A percentile compares a stretch with the other conserved stretches of the same genome.
Conservation (phyloP, 2,113 vertebrate genomes). For the Microtus ochrogaster region DNA sequence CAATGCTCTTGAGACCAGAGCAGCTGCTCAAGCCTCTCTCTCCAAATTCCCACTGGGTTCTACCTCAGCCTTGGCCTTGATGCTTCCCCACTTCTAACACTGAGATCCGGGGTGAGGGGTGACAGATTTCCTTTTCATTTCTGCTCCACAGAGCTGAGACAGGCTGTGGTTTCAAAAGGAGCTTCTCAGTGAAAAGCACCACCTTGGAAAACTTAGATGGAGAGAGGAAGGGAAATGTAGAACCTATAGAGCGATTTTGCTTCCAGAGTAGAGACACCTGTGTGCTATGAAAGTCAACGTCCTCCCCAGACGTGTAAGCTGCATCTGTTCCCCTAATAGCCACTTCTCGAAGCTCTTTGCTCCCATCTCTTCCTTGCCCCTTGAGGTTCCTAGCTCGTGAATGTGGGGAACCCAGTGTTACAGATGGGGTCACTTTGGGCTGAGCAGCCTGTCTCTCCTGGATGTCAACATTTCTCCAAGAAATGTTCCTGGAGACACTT, state of each 20-base stretch:
- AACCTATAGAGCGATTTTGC: not conserved
- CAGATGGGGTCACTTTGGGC: not conserved
- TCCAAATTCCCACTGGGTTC: not conserved
- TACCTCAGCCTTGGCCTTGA: not conserved
- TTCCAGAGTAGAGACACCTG: not conserved
- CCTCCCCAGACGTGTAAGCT: not conserved
- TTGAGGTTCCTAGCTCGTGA: not conserved
- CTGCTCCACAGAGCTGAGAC: constrained; percentile 34
- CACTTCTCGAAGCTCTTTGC: not conserved
- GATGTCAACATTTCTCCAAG: not conserved
- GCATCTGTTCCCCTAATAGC: not conserved
- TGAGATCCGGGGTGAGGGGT: not conserved
- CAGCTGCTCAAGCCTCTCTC: not conserved
- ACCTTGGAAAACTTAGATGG: constrained; percentile 6
- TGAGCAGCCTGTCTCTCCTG: not conserved
- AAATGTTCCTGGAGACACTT: not conserved
- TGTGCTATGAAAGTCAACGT: not conserved
- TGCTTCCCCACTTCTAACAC: not conserved
- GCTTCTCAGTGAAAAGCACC: constrained; percentile 38
- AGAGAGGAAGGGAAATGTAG: constrained; percentile 27
- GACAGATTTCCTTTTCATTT: not conserved
- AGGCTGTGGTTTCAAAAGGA: constrained; percentile 45
- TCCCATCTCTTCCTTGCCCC: not conserved
- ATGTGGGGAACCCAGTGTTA: not conserved
- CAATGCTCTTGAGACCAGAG: not conserved